Evolutionary conservation across 35 echinoderm and acorn worm species (phyloP).

Genomic region (Diadema setosum): DNA sequence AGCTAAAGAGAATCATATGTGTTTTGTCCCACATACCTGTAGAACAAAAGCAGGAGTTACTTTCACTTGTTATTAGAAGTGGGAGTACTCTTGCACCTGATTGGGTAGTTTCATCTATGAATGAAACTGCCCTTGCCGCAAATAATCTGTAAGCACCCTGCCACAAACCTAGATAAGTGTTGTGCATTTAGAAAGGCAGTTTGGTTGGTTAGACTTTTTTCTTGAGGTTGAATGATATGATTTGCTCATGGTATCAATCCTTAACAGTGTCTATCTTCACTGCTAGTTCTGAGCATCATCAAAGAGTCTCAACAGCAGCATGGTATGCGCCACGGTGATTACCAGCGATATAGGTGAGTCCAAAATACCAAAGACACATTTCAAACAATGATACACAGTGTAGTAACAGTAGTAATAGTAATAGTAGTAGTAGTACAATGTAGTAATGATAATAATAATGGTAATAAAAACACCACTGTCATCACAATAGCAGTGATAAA

Average conservation of each 20-base stretch:
- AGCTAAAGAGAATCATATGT: no score
- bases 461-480: no score
- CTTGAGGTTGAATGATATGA: neutral
- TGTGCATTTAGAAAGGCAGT: neutral
- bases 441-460: no score
- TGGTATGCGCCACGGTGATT: slow-evolving; percentile 89
- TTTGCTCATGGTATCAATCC: no score
- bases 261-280: neutral
- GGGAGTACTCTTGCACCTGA: neutral
- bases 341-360: slow-evolving; percentile 98
- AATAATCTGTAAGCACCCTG: neutral
- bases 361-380: no score
- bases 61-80: no score
- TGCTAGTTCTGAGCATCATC: slow-evolving; percentile 70
- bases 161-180: neutral
- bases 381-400: no score
- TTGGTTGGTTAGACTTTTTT: neutral
- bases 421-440: no score
- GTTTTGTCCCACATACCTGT: no score
- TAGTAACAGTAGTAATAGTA: no score
- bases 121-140: neutral
- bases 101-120: neutral
- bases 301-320: slow-evolving; percentile 94
- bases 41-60: no score
- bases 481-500: no score